These are phyloP conservation scores for Drosophila sordidapex DNA, from an alignment of 2,888 invertebrate species.

Conservation along the genomic window DNA sequence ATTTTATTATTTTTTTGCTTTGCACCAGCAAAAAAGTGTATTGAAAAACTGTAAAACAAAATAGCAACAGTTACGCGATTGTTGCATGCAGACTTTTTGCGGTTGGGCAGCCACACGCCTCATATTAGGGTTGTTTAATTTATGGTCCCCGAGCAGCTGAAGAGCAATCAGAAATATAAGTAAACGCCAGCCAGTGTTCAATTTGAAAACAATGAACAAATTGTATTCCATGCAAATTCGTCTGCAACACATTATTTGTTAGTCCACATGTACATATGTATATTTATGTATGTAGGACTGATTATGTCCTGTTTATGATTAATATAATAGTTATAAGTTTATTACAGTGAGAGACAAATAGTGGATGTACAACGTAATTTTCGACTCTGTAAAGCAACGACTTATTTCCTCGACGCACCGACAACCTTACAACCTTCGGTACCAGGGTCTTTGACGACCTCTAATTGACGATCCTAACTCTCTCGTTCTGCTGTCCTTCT, in stretches of 20 bases:
- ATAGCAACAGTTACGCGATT: constrained; percentile 67
- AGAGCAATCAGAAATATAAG: constrained; percentile 40
- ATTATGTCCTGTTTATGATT: too few relatives aligned
- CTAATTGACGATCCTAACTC: too few relatives aligned
- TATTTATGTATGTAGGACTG: too few relatives aligned
- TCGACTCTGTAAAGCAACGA: too few relatives aligned
- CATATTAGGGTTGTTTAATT: constrained; percentile 62
- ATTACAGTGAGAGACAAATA: too few relatives aligned
- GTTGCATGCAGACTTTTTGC: constrained; percentile 66
- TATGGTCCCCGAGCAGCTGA: constrained; percentile 59
- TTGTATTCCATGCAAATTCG: constrained; percentile 27
- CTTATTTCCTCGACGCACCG: too few relatives aligned
- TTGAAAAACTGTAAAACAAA: constrained; percentile 45
- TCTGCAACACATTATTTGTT: constrained; percentile 56
- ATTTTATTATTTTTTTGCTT: not conserved
- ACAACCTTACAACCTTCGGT: too few relatives aligned
- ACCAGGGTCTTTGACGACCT: too few relatives aligned
- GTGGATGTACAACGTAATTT: too few relatives aligned
- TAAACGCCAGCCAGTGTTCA: constrained; percentile 11
- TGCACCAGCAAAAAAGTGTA: constrained; percentile 48
- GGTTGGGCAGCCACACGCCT: constrained; percentile 50
- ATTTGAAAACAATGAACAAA: constrained; percentile 64
- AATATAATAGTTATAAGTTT: too few relatives aligned
- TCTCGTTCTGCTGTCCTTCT: too few relatives aligned
- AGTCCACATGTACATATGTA: constrained; percentile 3